Percentiles rank a stretch among this genome's conserved stretches.
Conservation (phyloP, 2,888 invertebrate species). For the Scaeva pyrastri region DNA sequence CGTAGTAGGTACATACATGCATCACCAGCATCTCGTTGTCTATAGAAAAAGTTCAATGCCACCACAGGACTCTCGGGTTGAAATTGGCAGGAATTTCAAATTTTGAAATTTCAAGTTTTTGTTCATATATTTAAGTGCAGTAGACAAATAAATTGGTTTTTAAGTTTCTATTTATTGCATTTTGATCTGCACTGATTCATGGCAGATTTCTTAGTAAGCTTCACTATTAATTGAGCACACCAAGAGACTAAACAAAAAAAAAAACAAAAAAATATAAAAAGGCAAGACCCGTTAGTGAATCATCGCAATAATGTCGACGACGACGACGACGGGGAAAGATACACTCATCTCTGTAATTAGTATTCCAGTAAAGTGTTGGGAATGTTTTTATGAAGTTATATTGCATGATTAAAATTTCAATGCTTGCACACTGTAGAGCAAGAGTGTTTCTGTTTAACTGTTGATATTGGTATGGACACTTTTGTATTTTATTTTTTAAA, state of each 20-base stretch:
- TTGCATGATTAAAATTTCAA: conserved; percentile 53
- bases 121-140: conserved; percentile 1
- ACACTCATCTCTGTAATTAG: conserved; percentile 60
- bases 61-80: conserved; percentile 32
- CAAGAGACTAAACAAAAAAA: conserved; percentile 23
- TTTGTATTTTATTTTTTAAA: not conserved
- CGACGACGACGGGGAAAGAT: conserved; percentile 23
- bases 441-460: not conserved
- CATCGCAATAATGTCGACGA: conserved; percentile 9
- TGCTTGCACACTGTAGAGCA: too few relatives aligned
- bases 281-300: conserved; percentile 58
- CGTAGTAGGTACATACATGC: not conserved
- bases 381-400: conserved; percentile 56
- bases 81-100: conserved; percentile 6
- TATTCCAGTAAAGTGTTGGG: conserved; percentile 59
- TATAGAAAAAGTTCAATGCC: conserved; percentile 69
- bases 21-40: conserved; percentile 40
- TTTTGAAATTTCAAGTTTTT: conserved; percentile 7
- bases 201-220: conserved; percentile 47
- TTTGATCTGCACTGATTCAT: conserved; percentile 66
- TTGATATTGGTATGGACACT: not conserved
- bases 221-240: not conserved
- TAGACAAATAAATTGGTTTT: conserved; percentile 6
- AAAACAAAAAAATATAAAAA: conserved; percentile 1
- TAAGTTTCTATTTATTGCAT: conserved; percentile 28